Evolutionary conservation across 37 sponge, comb jelly and placozoan species (phyloP).

Genomic region (Chondrilla cf. caribensis): DNA sequence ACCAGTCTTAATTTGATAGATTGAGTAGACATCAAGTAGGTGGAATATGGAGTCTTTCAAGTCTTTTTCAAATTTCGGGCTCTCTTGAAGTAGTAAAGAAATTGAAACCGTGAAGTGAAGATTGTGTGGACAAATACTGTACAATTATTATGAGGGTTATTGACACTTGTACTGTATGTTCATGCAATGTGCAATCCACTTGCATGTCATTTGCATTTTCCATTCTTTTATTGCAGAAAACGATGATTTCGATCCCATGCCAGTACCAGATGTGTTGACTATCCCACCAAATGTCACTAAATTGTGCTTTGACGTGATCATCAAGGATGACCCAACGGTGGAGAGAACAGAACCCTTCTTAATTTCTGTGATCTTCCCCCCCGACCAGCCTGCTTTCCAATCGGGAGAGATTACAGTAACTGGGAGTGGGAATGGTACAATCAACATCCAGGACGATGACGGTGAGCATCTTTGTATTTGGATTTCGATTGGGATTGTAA

Average conservation of each 20-base stretch:
- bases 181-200: no score
- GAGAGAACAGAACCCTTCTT: not conserved
- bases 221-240: no score
- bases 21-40: no score
- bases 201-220: no score
- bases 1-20: no score
- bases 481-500: not conserved
- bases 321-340: conserved; percentile 3
- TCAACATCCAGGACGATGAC: conserved; percentile 10
- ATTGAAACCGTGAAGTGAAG: no score
- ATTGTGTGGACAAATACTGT: no score
- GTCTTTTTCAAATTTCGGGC: no score
- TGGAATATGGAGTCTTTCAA: no score
- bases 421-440: not conserved
- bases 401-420: not conserved
- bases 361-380: not conserved
- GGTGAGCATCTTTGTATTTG: conserved; percentile 1
- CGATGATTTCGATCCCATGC: not conserved
- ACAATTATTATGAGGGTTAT: no score
- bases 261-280: not conserved
- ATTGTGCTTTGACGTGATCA: not conserved
- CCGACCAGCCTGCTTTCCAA: not conserved
- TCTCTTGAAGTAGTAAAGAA: no score
- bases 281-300: not conserved
- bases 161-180: no score